Base-by-base conservation (phyloP, 2,797 vertebrate species). In the Crocodylus rhombifer region DNA sequence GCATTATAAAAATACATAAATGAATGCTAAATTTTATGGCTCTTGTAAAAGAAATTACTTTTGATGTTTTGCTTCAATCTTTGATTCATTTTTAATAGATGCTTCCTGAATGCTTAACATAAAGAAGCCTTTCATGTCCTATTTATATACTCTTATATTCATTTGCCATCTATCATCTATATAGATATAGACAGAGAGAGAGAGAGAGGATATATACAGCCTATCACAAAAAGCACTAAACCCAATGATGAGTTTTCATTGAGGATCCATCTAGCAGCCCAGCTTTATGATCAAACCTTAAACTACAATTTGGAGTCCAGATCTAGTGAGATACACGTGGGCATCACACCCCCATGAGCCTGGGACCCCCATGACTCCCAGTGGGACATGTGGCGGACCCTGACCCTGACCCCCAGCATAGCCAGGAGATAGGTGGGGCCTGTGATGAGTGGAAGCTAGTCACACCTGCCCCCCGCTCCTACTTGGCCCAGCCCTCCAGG, bases 71-170 rank as follows among this genome's bases (percentile, higher is more conserved):
- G 15, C 28, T 86, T 77, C 36, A 62, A 12, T 28, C 26, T 10
- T 74, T 20, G 74, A 28, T 42, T 75, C 60, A 42, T 82, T 30
- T 55, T 42, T 6, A 55, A 28, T n/a, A 75, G 42, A 75, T 33
- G 60, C 7, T 82, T 82, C 33, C 23, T 12, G 57, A 42, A 82
- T 71, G 57, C 17, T 26, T 51, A 42, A 42, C 58, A 21, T 25
- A 26, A 82, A 82, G 71, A 98, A 25, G 4, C 23, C 26, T 5
- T 71, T 71, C 28, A 21, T 55, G 14, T 74, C 73, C 79, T 58
- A 13, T 55, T 81, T 23, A 33, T 26, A 28, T 20, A 58, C 7
- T 36, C n/a, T n/a, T 62, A 7, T 55, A 42, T 28, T 14, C 20
- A 7, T 73, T 21, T 69, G 14, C 20, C 69, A 2, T 36, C 62